Percentiles rank a stretch among this genome's conserved stretches.
Evolutionary conservation across 2,797 vertebrate genomes (phyloP).

Genomic region (Cossypha caffra): DNA sequence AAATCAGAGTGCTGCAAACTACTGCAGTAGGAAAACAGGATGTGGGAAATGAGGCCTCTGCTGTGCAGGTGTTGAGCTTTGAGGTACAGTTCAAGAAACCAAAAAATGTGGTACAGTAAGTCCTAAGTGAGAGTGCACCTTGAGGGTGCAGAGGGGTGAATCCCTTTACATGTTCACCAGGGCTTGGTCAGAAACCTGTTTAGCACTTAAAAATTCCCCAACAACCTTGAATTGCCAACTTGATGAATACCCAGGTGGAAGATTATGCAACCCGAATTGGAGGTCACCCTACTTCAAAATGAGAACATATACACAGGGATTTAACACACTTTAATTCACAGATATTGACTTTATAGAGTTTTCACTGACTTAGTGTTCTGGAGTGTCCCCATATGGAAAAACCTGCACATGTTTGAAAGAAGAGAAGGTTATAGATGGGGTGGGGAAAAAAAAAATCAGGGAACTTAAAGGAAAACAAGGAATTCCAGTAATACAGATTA

Average conservation of each 20-base stretch:
- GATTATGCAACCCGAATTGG: not conserved
- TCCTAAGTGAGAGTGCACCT: not conserved
- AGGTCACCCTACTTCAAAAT: constrained; percentile 30
- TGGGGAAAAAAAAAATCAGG: not conserved
- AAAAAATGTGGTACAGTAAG: not conserved
- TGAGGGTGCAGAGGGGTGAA: not conserved
- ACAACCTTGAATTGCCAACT: not conserved
- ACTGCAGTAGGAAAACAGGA: not conserved
- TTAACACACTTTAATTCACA: constrained; percentile 30
- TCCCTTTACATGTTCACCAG: not conserved
- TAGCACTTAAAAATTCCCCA: not conserved
- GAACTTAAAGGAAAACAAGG: not conserved
- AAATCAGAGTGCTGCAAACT: not conserved
- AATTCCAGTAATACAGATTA: not conserved
- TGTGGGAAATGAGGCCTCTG: not conserved
- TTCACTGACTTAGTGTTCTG: not conserved
- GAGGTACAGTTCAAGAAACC: not conserved
- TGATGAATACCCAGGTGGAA: not conserved
- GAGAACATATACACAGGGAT: constrained; percentile 38
- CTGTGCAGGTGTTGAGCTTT: not conserved
- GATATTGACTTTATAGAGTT: not conserved
- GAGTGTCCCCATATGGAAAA: not conserved
- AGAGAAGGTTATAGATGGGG: not conserved
- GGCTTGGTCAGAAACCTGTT: not conserved
- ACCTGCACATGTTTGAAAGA: not conserved